Conservation (phyloP, 2,113 vertebrate genomes). For the Lepus timidus region DNA sequence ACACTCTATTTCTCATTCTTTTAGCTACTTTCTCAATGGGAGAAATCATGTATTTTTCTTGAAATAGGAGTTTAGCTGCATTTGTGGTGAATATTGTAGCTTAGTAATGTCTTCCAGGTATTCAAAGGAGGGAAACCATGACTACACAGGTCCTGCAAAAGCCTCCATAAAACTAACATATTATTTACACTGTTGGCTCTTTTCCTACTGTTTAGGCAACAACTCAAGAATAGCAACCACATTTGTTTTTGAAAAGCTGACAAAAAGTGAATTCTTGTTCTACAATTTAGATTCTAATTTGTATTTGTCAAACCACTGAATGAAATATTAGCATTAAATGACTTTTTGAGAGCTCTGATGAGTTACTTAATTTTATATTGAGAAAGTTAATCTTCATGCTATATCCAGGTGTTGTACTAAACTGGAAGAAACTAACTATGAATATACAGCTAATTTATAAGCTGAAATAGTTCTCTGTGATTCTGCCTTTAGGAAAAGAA, state of each 20-base stretch:
- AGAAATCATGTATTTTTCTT: conserved; percentile 41
- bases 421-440: background rate
- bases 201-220: background rate
- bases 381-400: conserved; percentile 6
- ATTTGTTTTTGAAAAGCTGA: conserved; percentile 34
- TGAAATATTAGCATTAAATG: background rate
- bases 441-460: conserved; percentile 23
- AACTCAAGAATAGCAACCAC: background rate
- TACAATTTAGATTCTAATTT: conserved; percentile 38
- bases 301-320: conserved; percentile 3
- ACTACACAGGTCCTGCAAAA: background rate
- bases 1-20: background rate
- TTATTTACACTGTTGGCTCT: background rate
- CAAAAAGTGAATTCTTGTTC: background rate
- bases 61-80: background rate
- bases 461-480: background rate
- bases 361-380: background rate
- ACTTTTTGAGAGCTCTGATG: background rate
- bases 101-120: background rate
- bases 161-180: background rate
- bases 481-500: background rate
- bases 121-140: background rate
- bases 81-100: conserved; percentile 7
- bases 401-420: background rate
- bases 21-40: background rate